Base-by-base conservation (phyloP, 1,140 invertebrate species). In the Adelges cooleyi region DNA sequence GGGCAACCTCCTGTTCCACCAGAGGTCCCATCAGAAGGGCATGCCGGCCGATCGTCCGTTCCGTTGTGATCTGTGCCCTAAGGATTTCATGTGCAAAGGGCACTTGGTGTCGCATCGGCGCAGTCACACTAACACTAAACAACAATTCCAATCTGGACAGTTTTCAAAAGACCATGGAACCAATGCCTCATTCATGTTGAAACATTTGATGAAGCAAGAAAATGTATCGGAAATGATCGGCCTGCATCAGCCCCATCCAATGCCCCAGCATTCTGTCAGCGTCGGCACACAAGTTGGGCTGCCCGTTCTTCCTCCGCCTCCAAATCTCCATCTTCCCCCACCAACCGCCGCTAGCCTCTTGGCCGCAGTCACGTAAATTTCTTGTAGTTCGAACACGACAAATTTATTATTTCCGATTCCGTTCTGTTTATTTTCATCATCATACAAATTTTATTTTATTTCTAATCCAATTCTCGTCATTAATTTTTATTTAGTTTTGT, bases 11-110 rank as follows among this genome's bases (percentile, higher is more conserved):
- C 67, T 73, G 53, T 73, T 73, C 54, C 95, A 98, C 76, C 92
- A 95, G 77, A 81, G 94, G 40, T 97, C 93, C 29, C 95, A 98
- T 77, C 87, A 87, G 71, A 89, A 89, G 72, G 84, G 84, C 23
- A 81, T 81, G 67, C 88, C 88, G 27, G 87, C 90, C 67, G 89
- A 95, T 72, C 77, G 94, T 65, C 92, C 93, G 0, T 98, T 92
- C 77, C 81, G 89, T 25, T 98, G 95, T 75, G 94, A 98, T 70
- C 81, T 97, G 48, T 98, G 95, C 73, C 87, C 90, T 25, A 98
- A 98, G 76, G 90, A 94, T 70, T 99, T 99, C 78, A 86, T 95
- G 76, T 87, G 93, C 74, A 96, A 98, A 79, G 92, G 72, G 15
- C 92, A 96, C 77, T 80, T 97, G 65, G 86, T 89, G 59, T 86